Percentiles rank a stretch among this genome's conserved stretches.
phyloP scores from a whole-genome alignment of 2,888 invertebrate genomes.

The Microctonus hyperodae region DNA sequence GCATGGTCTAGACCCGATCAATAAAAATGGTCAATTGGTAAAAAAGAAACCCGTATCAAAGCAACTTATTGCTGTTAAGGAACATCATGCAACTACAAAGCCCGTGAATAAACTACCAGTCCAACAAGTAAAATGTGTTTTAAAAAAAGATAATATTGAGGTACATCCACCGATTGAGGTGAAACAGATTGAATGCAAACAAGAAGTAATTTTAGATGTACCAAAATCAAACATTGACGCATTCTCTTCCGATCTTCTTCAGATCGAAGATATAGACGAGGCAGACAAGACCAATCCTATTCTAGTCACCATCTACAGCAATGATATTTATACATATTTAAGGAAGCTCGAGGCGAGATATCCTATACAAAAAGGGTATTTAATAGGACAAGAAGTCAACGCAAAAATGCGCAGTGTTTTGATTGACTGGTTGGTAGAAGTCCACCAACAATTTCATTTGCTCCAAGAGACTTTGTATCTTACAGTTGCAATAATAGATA shows the following conservation, averaged over 20 bases:
- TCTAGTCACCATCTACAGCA: conserved; percentile 83
- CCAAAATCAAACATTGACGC: conserved; percentile 43
- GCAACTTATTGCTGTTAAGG: background rate
- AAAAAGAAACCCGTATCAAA: conserved; percentile 42
- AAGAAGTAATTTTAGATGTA: conserved; percentile 1
- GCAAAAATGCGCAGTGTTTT: conserved; percentile 88
- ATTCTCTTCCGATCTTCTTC: conserved; percentile 53
- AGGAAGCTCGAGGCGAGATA: conserved; percentile 76
- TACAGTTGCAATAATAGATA: conserved; percentile 86
- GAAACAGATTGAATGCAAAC: conserved; percentile 27
- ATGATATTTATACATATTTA: conserved; percentile 89
- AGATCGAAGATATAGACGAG: conserved; percentile 77
- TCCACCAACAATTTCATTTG: conserved; percentile 85
- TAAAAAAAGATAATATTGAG: conserved; percentile 35
- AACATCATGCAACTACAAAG: conserved; percentile 29
- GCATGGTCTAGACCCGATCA: conserved; percentile 58
- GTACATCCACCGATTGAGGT: conserved; percentile 15
- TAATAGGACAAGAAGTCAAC: conserved; percentile 76
- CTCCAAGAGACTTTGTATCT: conserved; percentile 89
- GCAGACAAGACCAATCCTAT: conserved; percentile 78
- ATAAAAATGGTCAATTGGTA: conserved; percentile 46
- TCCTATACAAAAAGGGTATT: conserved; percentile 71
- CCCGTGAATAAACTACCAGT: conserved; percentile 44
- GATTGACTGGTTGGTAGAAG: conserved; percentile 94
- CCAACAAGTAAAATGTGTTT: conserved; percentile 46